These are phyloP conservation scores for Bibio marci DNA, from an alignment of 2,888 invertebrate genomes.

Conservation along the genomic window DNA sequence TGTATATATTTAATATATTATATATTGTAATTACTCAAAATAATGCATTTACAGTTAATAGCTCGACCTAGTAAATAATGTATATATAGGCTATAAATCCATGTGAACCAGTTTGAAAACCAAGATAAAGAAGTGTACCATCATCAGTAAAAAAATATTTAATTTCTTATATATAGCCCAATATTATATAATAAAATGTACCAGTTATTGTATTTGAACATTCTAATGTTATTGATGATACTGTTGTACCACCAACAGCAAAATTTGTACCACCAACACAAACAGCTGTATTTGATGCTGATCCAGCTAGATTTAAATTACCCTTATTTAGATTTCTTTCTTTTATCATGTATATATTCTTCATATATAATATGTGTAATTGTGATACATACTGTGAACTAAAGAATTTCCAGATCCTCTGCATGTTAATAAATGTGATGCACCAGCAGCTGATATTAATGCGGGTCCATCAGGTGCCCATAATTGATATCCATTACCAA, in stretches of 20 bases:
- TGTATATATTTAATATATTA: no score
- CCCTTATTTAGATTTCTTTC: no score
- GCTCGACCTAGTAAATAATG: conserved; percentile 8
- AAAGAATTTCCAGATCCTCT: conserved; percentile 2
- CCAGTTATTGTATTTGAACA: background rate
- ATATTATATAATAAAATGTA: no score
- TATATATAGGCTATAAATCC: conserved; percentile 7
- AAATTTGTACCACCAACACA: background rate
- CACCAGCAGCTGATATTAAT: background rate
- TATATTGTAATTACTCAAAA: no score
- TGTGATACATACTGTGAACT: background rate
- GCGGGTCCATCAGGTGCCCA: background rate
- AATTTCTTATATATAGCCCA: background rate
- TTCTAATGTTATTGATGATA: background rate
- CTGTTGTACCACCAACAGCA: background rate
- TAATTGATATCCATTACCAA: background rate
- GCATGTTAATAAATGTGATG: background rate
- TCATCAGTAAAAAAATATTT: conserved; percentile 3
- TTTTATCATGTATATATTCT: no score
- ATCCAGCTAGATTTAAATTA: no score
- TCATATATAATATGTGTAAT: no score
- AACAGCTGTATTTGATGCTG: no score
- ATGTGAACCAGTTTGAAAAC: conserved; percentile 5
- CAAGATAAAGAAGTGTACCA: conserved; percentile 7
- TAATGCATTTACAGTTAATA: conserved; percentile 5